Percentiles rank a stretch among this genome's conserved stretches.
phyloP scores from a whole-genome alignment of 2,888 invertebrate genomes.

The Cinara cedri region DNA sequence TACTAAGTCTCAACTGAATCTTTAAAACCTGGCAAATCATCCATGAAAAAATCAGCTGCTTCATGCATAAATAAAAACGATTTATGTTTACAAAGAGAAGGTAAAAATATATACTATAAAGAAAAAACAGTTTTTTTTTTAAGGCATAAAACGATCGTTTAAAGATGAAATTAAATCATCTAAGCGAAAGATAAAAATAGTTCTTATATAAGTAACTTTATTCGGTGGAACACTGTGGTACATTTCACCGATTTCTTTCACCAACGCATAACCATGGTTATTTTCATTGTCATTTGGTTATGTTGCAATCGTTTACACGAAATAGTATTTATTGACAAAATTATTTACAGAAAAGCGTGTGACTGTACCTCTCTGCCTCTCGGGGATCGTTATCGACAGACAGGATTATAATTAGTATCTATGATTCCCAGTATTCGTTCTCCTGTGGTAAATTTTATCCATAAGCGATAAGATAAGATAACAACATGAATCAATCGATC shows the following conservation, averaged over 20 bases:
- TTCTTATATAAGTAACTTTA: conserved; percentile 12
- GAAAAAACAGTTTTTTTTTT: conserved; percentile 32
- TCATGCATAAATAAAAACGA: conserved; percentile 14
- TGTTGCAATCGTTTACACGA: conserved; percentile 20
- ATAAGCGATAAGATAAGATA: no score
- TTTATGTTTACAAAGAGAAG: conserved; percentile 15
- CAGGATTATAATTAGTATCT: no score
- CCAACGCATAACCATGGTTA: conserved; percentile 11
- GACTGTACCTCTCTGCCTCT: no score
- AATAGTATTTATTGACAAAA: no score
- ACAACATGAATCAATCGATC: no score
- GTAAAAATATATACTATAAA: conserved; percentile 23
- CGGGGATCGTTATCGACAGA: no score
- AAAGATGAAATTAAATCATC: conserved; percentile 20
- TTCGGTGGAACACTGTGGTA: conserved; percentile 8
- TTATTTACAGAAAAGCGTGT: no score
- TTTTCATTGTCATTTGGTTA: conserved; percentile 14
- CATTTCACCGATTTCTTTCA: conserved; percentile 30
- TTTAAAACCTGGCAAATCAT: no score
- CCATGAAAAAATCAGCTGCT: conserved; percentile 28
- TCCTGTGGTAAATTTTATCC: no score
- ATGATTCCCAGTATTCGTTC: no score
- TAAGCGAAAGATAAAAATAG: conserved; percentile 3
- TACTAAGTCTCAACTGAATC: no score
- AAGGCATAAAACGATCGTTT: conserved; percentile 24